Evolutionary conservation across 2,888 invertebrate genomes (phyloP), one percentile per base, ranked within the genome.

Genomic region (Troides aeacus): DNA sequence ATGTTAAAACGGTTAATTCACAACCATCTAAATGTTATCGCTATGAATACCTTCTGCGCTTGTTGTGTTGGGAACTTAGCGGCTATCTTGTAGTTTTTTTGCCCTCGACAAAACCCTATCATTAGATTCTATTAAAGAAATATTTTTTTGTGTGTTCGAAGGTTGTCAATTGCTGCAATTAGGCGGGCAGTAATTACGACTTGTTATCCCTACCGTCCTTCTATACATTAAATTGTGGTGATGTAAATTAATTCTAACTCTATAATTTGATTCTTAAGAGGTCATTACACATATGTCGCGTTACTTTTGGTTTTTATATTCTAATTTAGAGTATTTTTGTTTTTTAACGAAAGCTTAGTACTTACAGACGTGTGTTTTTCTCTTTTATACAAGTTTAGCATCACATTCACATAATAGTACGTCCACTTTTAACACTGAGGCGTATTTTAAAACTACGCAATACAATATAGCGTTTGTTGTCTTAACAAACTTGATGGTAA

Each of bases 161-260:
- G 85, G 85, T 88, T 88, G 86, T 87, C 88, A 88, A 88, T 84
- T 84, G 84, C 81, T 74, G 79, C 82, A 88, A 87, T 87, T 88
- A 89, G 80, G 79, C 78, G 76, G 73, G 73, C 80, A 78, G 84
- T 89, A 89, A 90, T 90, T 90, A 88, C 79, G 81, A 81, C 82
- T 85, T 86, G 85, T 85, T 86, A 87, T 82, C 79, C 82, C 82
- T 83, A 79, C 82, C 78, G 82, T 82, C 79, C 79, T 84, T 84
- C 77, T 75, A 71, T 76, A 74, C 75, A 78, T 81, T 81, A 78
- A 74, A 78, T 76, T 73, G 77, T 75, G 76, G 81, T 84, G 83
- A 84, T 81, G 79, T 83, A 81, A 87, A 86, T 86, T 86, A 85
- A 85, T 86, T 84, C 73, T 76, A 73, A 77, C 83, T 84, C 79